Evolutionary conservation across 2,888 invertebrate species (phyloP).

Genomic region (Druceiella hillmani): DNA sequence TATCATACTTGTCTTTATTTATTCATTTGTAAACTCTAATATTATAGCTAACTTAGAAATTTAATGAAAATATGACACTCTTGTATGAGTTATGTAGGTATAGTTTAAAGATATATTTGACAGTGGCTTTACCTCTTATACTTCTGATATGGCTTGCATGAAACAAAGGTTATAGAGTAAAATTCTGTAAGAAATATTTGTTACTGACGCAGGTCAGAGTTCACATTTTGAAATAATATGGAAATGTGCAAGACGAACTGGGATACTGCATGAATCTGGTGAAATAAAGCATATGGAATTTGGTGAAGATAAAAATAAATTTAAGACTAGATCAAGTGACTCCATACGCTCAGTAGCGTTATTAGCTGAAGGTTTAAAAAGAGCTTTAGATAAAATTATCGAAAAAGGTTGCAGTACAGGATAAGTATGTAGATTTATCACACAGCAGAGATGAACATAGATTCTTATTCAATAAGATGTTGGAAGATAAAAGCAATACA

Average conservation of each 20-base stretch:
- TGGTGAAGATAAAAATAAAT: constrained; percentile 93
- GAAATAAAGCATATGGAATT: constrained; percentile 81
- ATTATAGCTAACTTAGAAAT: too few species aligned
- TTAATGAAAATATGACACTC: too few species aligned
- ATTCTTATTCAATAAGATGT: constrained; percentile 92
- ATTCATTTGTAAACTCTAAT: too few species aligned
- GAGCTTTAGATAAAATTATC: constrained; percentile 64
- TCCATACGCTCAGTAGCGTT: constrained; percentile 74
- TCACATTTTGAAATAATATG: constrained; percentile 58
- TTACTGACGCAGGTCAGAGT: constrained; percentile 81
- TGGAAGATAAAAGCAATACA: constrained; percentile 91
- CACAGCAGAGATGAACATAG: constrained; percentile 85
- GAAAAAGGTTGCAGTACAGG: constrained; percentile 75
- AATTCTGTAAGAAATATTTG: constrained; percentile 73
- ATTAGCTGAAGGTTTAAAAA: constrained; percentile 75
- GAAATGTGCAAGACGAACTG: constrained; percentile 62
- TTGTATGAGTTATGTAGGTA: too few species aligned
- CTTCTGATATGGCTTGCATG: constrained; percentile 84
- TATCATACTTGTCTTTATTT: too few species aligned
- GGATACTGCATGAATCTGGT: constrained; percentile 52
- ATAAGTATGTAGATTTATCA: constrained; percentile 82
- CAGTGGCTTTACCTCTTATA: constrained; percentile 87
- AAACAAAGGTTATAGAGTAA: constrained; percentile 68
- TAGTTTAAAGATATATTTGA: constrained; percentile 87
- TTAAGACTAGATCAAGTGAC: constrained; percentile 89